Evolutionary conservation across 2,888 invertebrate genomes (phyloP).

Genomic region (Calameuta filiformis): DNA sequence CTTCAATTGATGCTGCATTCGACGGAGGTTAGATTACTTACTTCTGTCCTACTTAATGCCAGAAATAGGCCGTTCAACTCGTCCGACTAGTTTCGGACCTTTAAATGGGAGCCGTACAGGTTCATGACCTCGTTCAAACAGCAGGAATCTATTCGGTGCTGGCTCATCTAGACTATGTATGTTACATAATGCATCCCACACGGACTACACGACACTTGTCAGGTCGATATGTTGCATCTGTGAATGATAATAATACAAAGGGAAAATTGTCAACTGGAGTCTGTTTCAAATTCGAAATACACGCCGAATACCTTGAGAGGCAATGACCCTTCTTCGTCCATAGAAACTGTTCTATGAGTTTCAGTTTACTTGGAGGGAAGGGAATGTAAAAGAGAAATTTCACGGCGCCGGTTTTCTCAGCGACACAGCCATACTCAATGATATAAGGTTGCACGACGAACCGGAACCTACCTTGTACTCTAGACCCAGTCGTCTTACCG

Average conservation of each 20-base stretch:
- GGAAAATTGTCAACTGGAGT: not conserved
- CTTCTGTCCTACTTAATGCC: slow-evolving; percentile 13
- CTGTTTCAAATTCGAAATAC: not conserved
- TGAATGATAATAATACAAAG: not conserved
- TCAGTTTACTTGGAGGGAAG: not conserved
- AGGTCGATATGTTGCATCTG: not conserved
- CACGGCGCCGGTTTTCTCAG: not conserved
- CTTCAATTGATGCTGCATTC: not conserved
- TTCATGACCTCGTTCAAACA: slow-evolving; percentile 23
- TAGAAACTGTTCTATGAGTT: not conserved
- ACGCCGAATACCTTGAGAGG: not conserved
- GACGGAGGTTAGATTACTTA: slow-evolving; percentile 12
- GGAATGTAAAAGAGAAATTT: not conserved
- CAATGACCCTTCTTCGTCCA: not conserved
- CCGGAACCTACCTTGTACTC: no score
- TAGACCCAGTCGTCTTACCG: not conserved
- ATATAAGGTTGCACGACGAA: not conserved
- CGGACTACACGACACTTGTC: not conserved
- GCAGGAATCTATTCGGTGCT: slow-evolving; percentile 10
- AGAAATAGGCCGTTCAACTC: slow-evolving; percentile 24
- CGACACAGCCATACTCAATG: not conserved
- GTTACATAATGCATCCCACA: not conserved
- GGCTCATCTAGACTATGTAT: not conserved
- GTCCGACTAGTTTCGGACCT: slow-evolving; percentile 20
- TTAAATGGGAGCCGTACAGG: slow-evolving; percentile 19